Percentiles rank a stretch among this genome's conserved stretches.
Evolutionary conservation across 2,888 invertebrate genomes (phyloP).

Genomic region (Isoperla grammatica): DNA sequence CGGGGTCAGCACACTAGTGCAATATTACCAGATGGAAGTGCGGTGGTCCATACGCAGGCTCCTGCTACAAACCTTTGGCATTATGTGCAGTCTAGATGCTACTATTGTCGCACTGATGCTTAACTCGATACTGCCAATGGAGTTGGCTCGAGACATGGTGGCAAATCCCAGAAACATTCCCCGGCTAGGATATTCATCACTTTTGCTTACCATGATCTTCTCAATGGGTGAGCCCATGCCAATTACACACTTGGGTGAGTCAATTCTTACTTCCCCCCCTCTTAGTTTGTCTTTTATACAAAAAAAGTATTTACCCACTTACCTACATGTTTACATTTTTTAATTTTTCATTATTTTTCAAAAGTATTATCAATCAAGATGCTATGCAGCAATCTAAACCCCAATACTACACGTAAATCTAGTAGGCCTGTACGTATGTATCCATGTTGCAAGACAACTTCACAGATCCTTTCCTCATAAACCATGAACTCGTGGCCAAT

Average conservation of each 20-base stretch:
- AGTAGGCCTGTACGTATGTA: too few species aligned
- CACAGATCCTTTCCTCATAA: too few species aligned
- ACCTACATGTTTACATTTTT: too few species aligned
- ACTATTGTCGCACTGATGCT: conserved; percentile 76
- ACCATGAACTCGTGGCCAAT: too few species aligned
- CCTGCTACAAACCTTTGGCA: conserved; percentile 78
- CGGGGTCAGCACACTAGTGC: conserved; percentile 76
- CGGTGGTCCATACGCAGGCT: conserved; percentile 79
- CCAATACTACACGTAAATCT: too few species aligned
- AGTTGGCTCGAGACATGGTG: conserved; percentile 80
- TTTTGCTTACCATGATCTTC: conserved; percentile 81
- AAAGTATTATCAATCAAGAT: too few species aligned
- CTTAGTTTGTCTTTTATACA: not conserved
- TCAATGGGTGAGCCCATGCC: conserved; percentile 89
- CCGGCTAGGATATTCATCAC: conserved; percentile 74
- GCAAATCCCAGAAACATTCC: conserved; percentile 71
- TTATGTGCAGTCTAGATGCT: conserved; percentile 79
- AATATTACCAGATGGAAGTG: conserved; percentile 95
- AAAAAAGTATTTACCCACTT: too few species aligned
- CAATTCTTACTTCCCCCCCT: not conserved
- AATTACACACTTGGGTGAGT: conserved; percentile 76
- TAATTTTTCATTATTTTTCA: too few species aligned
- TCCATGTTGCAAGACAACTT: too few species aligned
- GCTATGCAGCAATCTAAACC: too few species aligned
- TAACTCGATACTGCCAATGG: conserved; percentile 82